phyloP scores from a whole-genome alignment of 1,140 invertebrate species.

The Ceratina calcarata region DNA sequence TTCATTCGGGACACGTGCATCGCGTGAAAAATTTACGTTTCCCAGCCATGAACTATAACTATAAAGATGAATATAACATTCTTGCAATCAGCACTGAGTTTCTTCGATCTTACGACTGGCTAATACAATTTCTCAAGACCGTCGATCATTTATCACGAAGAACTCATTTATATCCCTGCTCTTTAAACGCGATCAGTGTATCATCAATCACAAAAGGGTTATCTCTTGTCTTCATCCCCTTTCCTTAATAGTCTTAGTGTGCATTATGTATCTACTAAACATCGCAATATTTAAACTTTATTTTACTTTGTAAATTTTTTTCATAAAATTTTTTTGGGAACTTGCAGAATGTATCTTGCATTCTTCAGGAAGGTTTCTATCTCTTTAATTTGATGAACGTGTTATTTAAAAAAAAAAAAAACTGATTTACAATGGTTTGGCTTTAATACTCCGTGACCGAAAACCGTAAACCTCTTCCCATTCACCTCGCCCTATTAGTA shows the following conservation, averaged over 20 bases:
- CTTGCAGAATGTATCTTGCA: too few species aligned
- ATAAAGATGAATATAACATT: neutral
- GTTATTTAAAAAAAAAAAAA: too few species aligned
- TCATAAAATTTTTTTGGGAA: neutral
- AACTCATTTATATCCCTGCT: neutral
- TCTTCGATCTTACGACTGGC: too few species aligned
- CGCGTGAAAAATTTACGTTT: slow-evolving; percentile 33
- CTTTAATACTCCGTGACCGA: neutral
- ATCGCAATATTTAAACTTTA: too few species aligned
- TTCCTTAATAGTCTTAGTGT: neutral
- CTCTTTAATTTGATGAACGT: too few species aligned
- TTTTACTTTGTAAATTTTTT: too few species aligned
- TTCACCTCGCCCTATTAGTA: slow-evolving; percentile 30
- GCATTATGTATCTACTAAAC: neutral
- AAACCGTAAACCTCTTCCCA: neutral
- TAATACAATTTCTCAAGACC: slow-evolving; percentile 7
- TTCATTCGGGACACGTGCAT: slow-evolving; percentile 33
- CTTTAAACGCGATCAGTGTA: neutral
- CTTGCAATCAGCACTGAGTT: too few species aligned
- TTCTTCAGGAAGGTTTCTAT: too few species aligned
- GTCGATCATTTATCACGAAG: slow-evolving; percentile 10
- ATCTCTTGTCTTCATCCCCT: neutral
- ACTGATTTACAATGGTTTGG: neutral
- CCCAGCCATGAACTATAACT: neutral
- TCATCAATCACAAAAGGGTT: slow-evolving; percentile 25